Evolutionary conservation across 1,140 invertebrate genomes (phyloP).

Genomic region (Mylabris phalerata): DNA sequence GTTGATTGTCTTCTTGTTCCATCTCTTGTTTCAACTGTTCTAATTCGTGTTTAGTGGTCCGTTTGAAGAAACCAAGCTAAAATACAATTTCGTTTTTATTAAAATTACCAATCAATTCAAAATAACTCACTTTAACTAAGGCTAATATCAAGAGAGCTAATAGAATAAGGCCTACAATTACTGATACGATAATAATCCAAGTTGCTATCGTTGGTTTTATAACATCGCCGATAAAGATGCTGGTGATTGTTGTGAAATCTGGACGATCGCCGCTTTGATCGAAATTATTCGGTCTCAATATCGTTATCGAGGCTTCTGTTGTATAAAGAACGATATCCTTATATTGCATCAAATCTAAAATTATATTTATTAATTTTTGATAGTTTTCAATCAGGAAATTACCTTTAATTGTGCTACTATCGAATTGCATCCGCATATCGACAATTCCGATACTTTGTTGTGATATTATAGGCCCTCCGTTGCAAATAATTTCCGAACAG

Average conservation of each 20-base stretch:
- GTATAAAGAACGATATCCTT: slow-evolving; percentile 38
- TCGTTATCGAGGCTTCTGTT: slow-evolving; percentile 31
- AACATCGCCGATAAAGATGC: slow-evolving; percentile 37
- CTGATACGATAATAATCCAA: slow-evolving; percentile 42
- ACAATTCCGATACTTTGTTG: slow-evolving; percentile 27
- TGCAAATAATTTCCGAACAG: slow-evolving; percentile 33
- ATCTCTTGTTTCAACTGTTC: slow-evolving; percentile 6
- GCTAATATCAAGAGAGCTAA: slow-evolving; percentile 35
- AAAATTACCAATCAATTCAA: not conserved
- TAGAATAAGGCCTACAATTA: slow-evolving; percentile 38
- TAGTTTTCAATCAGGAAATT: slow-evolving; percentile 18
- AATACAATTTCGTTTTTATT: slow-evolving; percentile 1
- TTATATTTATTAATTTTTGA: slow-evolving; percentile 12
- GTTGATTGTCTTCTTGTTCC: too few species aligned
- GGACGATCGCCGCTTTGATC: slow-evolving; percentile 8
- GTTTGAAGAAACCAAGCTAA: slow-evolving; percentile 17
- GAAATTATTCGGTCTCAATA: slow-evolving; percentile 25
- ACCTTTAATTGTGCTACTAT: slow-evolving; percentile 29
- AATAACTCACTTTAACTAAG: slow-evolving; percentile 35
- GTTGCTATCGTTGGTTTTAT: slow-evolving; percentile 25
- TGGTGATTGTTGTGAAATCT: slow-evolving; percentile 26
- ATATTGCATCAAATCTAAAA: slow-evolving; percentile 27
- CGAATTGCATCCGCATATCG: slow-evolving; percentile 30
- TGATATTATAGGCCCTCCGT: slow-evolving; percentile 29
- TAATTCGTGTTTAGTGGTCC: slow-evolving; percentile 8